Base-by-base conservation (phyloP, 2,888 invertebrate species). In the Drosophila neotestacea region DNA sequence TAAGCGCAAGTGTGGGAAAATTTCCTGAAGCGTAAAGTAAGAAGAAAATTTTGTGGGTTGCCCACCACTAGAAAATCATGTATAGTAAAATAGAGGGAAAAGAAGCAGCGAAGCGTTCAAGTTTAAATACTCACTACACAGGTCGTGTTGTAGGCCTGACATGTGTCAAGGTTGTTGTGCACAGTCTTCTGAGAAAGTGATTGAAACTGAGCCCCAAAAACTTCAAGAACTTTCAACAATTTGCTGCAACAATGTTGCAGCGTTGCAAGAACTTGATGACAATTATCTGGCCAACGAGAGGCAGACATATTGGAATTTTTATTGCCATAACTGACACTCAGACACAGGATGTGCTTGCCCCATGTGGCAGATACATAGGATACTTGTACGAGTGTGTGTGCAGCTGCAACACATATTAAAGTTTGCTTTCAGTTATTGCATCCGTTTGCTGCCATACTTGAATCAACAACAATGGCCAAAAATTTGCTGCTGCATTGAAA, bases 1-100 rank as follows among this genome's bases (percentile, higher is more conserved):
- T 82, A 87, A 81, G 69, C 82, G 79, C 81, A 84, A 82, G 80
- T 85, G 86, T 86, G 88, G 86, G 86, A 86, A 88, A 79, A 88
- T 73, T 70, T 76, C 67, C 78, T 80, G 73, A 72, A 82, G 86
- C 88, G 84, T 80, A 79, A 85, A 86, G 79, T 76, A 73, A 77
- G 69, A 77, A 83, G 74, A 82, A 81, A 73, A 87, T 80, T 80
- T 87, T 82, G 67, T 80, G 77, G 58, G 69, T 51, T 70, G 58
- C 55, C 30, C 58, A 50, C 30, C 61, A 50, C 70, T 50, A 60
- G 64, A 52, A 77, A 58, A 60, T 58, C 4, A 42, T 36, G 36
- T 27, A 38, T 1, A 11, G 0, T 16, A 27, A 28, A 4, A 1
- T 9, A 22, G 16, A 4, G 22, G 30, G 0, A 3, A 7, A 9